phyloP scores from a whole-genome alignment of 2,888 invertebrate genomes.

The Nemotelus pantherinus region DNA sequence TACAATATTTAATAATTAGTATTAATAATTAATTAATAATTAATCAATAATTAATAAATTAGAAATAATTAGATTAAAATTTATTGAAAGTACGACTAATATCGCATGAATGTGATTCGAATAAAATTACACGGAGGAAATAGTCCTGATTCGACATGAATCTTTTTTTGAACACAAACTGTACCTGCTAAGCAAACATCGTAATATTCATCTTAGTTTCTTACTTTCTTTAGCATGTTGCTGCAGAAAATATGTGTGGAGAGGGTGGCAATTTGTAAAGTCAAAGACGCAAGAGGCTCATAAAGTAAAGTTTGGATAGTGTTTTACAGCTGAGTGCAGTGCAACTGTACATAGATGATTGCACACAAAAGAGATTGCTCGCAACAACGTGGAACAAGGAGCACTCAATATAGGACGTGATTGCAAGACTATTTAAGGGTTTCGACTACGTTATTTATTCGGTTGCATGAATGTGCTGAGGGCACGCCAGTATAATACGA shows the following conservation, averaged over 20 bases:
- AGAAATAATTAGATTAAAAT: background rate
- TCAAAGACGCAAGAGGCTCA: conserved; percentile 37
- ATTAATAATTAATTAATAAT: too few species aligned
- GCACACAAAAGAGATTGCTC: background rate
- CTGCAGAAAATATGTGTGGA: background rate
- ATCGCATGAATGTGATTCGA: too few species aligned
- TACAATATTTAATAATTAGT: too few species aligned
- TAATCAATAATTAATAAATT: too few species aligned
- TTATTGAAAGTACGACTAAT: too few species aligned
- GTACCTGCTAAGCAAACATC: background rate
- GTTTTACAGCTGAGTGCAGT: conserved; percentile 32
- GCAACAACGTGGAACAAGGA: conserved; percentile 2
- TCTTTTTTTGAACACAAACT: background rate
- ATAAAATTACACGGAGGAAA: too few species aligned
- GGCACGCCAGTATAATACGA: conserved; percentile 8
- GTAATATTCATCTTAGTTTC: conserved; percentile 1
- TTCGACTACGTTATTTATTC: conserved; percentile 12
- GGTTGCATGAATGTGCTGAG: conserved; percentile 10
- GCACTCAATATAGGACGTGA: conserved; percentile 30
- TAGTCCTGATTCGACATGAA: too few species aligned
- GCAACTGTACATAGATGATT: conserved; percentile 3
- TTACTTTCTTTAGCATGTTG: background rate
- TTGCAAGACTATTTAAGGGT: conserved; percentile 14
- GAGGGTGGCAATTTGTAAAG: conserved; percentile 38
- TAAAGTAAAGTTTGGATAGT: conserved; percentile 41